Evolutionary conservation across 2,113 vertebrate genomes (phyloP), one percentile per base, ranked within the genome.

Genomic region (Cyanoderma ruficeps): DNA sequence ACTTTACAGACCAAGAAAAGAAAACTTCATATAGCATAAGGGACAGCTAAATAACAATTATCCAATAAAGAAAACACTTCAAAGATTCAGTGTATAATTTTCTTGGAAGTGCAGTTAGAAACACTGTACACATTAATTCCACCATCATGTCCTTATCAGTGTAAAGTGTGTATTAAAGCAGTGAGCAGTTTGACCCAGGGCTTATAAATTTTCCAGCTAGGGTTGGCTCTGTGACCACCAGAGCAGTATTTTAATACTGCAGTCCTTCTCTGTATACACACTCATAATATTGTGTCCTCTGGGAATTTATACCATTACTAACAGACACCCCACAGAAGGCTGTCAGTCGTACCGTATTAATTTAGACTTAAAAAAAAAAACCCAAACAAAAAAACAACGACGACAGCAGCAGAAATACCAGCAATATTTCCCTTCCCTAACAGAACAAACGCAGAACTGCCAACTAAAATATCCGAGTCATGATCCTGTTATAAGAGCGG

Each of bases 261-360:
- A 33, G 18, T 13, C 23, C n/a, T 70, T 25, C 41, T 72, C 64
- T 33, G 15, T 68, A 30, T 15, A 21, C 56, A 83, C 28, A 87
- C n/a, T 3, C 1, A 0, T 61, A 49, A 28, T 31, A 28, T 1
- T 15, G 18, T n/a, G 42, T n/a, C 28, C 60, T 92, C 44, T 1
- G 6, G 61, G 30, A 87, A 89, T 50, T 63, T 46, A 64, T 6
- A 76, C n/a, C 10, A 15, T n/a, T 18, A 13, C 22, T 49, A 27
- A 28, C 5, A 39, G 0, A 7, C 33, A 55, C 21, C 57, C 28
- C 33, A 41, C 9, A 56, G 49, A 46, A 37, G 2, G 0, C 9
- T 64, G 31, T 57, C 10, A 2, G 27, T 71, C 13, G 37, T 39
- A 14, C 21, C 20, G 69, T 24, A 41, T 33, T 64, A 20, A 52